These are phyloP conservation scores for Riptortus pedestris DNA, from an alignment of 1,140 invertebrate species.

Conservation along the genomic window DNA sequence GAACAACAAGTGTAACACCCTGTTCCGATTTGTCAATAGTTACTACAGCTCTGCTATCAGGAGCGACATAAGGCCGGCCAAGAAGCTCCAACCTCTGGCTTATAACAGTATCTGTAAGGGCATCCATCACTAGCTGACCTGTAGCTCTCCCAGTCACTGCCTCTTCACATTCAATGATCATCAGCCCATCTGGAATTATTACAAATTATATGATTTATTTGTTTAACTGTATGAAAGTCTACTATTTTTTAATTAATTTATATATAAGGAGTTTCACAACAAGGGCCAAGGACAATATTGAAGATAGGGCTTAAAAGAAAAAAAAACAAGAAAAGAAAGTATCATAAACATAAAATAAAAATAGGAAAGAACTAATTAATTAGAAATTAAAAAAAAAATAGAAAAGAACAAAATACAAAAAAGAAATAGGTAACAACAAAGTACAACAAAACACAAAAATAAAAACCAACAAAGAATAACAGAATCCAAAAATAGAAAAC, in stretches of 20 bases:
- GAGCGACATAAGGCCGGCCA: slow-evolving; percentile 58
- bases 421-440: background rate
- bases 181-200: slow-evolving; percentile 53
- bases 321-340: no score
- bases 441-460: background rate
- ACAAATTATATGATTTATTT: slow-evolving; percentile 21
- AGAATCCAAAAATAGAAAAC: no score
- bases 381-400: no score
- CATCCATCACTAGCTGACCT: slow-evolving; percentile 63
- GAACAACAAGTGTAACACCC: slow-evolving; percentile 59
- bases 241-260: no score
- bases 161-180: slow-evolving; percentile 60
- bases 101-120: slow-evolving; percentile 63
- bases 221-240: no score
- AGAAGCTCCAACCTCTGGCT: slow-evolving; percentile 50
- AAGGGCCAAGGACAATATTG: no score
- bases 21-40: slow-evolving; percentile 48
- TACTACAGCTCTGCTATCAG: slow-evolving; percentile 59
- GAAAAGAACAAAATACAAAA: background rate
- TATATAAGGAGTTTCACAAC: no score
- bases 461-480: no score
- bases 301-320: no score
- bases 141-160: slow-evolving; percentile 50
- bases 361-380: no score
- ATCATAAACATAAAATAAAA: no score